Conservation (phyloP, 2,113 vertebrate species). For the Semicossyphus pulcher region DNA sequence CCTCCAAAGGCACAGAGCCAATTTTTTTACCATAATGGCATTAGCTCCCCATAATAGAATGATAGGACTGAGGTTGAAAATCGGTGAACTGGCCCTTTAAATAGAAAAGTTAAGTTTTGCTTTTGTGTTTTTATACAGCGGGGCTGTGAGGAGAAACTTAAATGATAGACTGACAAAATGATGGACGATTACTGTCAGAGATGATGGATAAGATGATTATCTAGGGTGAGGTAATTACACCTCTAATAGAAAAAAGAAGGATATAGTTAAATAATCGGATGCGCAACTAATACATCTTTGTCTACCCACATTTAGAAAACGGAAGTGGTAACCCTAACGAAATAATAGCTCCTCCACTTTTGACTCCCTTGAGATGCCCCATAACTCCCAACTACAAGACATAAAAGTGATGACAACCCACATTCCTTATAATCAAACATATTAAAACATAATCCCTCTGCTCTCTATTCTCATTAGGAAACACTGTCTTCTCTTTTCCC, state of each 20-base stretch:
- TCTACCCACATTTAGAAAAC: not conserved
- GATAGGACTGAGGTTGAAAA: too few species aligned
- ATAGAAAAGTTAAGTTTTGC: not conserved
- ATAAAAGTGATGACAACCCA: conserved; percentile 1
- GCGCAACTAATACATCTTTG: conserved; percentile 23
- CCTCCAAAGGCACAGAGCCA: too few species aligned
- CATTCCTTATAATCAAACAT: conserved; percentile 16
- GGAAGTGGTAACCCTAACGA: too few species aligned
- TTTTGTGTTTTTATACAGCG: not conserved
- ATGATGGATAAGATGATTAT: conserved; percentile 43
- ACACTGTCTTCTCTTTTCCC: not conserved
- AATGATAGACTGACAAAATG: conserved; percentile 29
- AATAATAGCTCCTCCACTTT: not conserved
- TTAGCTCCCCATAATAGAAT: too few species aligned
- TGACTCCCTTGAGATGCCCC: not conserved
- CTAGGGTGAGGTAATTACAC: conserved; percentile 17
- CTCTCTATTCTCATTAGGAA: conserved; percentile 28
- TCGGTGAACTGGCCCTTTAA: not conserved
- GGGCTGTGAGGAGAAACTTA: not conserved
- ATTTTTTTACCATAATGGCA: too few species aligned
- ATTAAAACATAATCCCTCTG: conserved; percentile 32
- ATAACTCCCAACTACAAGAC: not conserved
- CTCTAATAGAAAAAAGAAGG: conserved; percentile 9
- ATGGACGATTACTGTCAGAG: conserved; percentile 20
- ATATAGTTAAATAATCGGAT: conserved; percentile 27